Base-by-base conservation (phyloP, 2,797 vertebrate genomes). In the Pangasius sanitwongsei region DNA sequence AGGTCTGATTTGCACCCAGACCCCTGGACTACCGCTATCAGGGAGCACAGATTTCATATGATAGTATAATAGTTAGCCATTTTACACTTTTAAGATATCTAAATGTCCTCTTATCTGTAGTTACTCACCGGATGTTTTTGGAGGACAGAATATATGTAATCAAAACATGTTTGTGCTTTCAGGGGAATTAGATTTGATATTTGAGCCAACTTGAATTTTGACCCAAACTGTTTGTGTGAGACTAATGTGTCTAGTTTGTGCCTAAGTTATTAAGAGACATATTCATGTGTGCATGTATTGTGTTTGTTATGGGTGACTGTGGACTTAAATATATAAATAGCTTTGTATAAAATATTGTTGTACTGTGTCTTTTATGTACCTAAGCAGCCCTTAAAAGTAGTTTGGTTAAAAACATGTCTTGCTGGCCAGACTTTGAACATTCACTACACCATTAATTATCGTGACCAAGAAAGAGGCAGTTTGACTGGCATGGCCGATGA, bases 181-280 rank as follows among this genome's bases (percentile, higher is more conserved):
- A 67, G 6, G 18, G 18, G 25, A 65, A 50, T 65, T 61, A 55
- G 20, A 61, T 82, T 63, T 75, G 28, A 77, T 84, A 31, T 83
- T 53, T 85, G 23, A 44, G 15, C 72, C 48, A 65, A 31, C 16
- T 12, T 25, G 44, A 59, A 65, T 74, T 37, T 89, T 85, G 74
- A 9, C 18, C 48, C 28, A 11, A 37, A 57, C 53, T 53, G 61
- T 80, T 59, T 50, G 41, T 80, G 25, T 50, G 16, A 74, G 48
- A 48, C 28, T 28, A 41, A 69, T 16, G n/a, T 48, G 53, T 74
- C 37, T 61, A 69, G 63, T 86, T 86, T 86, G 77, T 50, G 63
- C 12, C 18, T 63, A 89, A 89, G 34, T 86, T 86, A 89, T 85
- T 88, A 83, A 84, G 31, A 55, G 77, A 86, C 31, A 50, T 85